Conservation (phyloP, 2,888 invertebrate species). For the Julus scandinavius region DNA sequence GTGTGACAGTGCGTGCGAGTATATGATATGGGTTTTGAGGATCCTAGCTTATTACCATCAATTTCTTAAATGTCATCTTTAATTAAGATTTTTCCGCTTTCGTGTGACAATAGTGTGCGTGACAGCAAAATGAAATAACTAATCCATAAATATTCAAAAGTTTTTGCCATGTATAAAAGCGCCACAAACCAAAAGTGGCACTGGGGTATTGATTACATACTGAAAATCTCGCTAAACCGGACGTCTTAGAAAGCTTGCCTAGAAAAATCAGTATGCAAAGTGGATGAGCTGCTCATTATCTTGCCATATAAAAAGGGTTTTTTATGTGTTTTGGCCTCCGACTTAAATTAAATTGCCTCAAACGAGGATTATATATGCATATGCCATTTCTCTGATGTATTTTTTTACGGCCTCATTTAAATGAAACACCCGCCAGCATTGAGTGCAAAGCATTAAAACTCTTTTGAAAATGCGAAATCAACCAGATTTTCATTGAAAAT, state of each 20-base stretch:
- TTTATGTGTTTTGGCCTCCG: constrained; percentile 46
- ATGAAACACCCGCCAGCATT: constrained; percentile 36
- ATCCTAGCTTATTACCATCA: constrained; percentile 22
- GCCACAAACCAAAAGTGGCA: constrained; percentile 29
- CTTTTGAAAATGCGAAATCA: neutral
- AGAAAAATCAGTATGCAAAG: constrained; percentile 33
- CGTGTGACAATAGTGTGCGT: constrained; percentile 19
- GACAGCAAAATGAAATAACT: constrained; percentile 43
- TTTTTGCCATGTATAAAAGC: neutral
- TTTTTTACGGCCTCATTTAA: neutral
- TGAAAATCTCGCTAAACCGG: neutral
- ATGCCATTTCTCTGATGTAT: neutral
- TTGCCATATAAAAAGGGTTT: constrained; percentile 16
- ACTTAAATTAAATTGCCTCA: constrained; percentile 45
- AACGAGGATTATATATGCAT: constrained; percentile 43
- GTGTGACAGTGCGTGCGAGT: constrained; percentile 16
- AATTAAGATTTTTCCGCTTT: constrained; percentile 45
- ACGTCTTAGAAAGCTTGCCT: neutral
- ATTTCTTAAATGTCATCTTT: constrained; percentile 45
- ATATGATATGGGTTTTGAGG: neutral
- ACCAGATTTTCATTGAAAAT: neutral
- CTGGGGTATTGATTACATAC: constrained; percentile 11
- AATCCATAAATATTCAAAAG: constrained; percentile 44
- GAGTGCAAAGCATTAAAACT: neutral
- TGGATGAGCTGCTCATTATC: constrained; percentile 46